These are phyloP conservation scores for Theocolax elegans DNA, from an alignment of 1,140 invertebrate genomes.

Conservation along the genomic window DNA sequence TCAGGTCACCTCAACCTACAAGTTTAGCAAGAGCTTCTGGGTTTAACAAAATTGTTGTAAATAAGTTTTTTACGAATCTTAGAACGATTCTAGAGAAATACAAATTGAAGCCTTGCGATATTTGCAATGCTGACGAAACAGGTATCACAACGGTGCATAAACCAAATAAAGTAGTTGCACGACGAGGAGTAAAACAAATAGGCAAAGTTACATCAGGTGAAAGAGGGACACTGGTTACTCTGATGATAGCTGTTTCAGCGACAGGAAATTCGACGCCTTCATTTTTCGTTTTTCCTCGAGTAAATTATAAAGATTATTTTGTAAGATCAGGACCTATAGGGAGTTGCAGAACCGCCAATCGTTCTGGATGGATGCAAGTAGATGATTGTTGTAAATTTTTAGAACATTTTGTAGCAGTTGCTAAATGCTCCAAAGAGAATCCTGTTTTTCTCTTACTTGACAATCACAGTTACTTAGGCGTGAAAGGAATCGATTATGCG, in stretches of 20 bases:
- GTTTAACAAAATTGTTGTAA: too few species aligned
- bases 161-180: slow-evolving; percentile 57
- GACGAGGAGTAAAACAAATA: slow-evolving; percentile 57
- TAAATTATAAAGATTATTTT: slow-evolving; percentile 47
- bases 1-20: too few species aligned
- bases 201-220: slow-evolving; percentile 58
- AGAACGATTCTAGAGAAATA: too few species aligned
- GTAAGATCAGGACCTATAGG: slow-evolving; percentile 57
- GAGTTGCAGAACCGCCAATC: slow-evolving; percentile 47
- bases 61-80: too few species aligned
- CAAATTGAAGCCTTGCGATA: slow-evolving; percentile 44
- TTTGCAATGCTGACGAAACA: slow-evolving; percentile 64
- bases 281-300: slow-evolving; percentile 52
- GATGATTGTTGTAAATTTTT: not conserved
- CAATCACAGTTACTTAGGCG: too few species aligned
- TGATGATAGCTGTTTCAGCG: slow-evolving; percentile 53
- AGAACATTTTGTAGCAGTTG: slow-evolving; percentile 56
- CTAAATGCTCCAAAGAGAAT: slow-evolving; percentile 21
- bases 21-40: too few species aligned
- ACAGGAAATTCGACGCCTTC: slow-evolving; percentile 56
- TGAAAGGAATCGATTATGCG: too few species aligned
- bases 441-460: too few species aligned
- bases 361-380: slow-evolving; percentile 54
- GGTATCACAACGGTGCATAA: slow-evolving; percentile 63
- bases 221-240: slow-evolving; percentile 59